Conservation (phyloP, 1,140 invertebrate species). For the Rhysida immarginata region DNA sequence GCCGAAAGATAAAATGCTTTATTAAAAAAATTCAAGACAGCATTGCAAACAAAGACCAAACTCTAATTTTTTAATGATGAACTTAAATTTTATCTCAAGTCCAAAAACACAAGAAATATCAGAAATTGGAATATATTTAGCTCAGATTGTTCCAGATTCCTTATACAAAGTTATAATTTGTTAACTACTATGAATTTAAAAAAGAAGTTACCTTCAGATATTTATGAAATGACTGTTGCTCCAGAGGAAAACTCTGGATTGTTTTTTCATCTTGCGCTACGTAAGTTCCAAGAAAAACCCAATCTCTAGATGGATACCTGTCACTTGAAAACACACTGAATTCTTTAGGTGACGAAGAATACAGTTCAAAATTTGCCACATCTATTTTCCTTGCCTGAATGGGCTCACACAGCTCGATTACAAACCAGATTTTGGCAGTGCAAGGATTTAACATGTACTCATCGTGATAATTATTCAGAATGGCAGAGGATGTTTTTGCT, state of each 20-base stretch:
- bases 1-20: too few relatives aligned
- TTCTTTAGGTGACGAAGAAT: constrained; percentile 88
- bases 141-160: too few relatives aligned
- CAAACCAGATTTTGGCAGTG: constrained; percentile 77
- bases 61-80: too few relatives aligned
- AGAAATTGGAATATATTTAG: too few relatives aligned
- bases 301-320: constrained; percentile 79
- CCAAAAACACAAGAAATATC: too few relatives aligned
- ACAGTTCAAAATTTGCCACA: constrained; percentile 93
- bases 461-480: constrained; percentile 75
- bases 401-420: constrained; percentile 93
- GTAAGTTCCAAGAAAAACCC: constrained; percentile 74
- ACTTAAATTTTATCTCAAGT: too few relatives aligned
- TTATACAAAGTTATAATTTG: too few relatives aligned
- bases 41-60: too few relatives aligned
- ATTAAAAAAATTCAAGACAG: too few relatives aligned
- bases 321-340: constrained; percentile 68
- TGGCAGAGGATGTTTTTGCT: constrained; percentile 61
- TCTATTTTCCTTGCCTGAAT: constrained; percentile 89
- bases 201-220: constrained; percentile 60
- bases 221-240: constrained; percentile 74
- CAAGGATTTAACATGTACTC: constrained; percentile 98
- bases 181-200: too few relatives aligned
- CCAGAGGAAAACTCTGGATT: constrained; percentile 69
- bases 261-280: constrained; percentile 68